Evolutionary conservation across 1,140 invertebrate genomes (phyloP), one percentile per base, ranked within the genome.

Genomic region (Mylabris phalerata): DNA sequence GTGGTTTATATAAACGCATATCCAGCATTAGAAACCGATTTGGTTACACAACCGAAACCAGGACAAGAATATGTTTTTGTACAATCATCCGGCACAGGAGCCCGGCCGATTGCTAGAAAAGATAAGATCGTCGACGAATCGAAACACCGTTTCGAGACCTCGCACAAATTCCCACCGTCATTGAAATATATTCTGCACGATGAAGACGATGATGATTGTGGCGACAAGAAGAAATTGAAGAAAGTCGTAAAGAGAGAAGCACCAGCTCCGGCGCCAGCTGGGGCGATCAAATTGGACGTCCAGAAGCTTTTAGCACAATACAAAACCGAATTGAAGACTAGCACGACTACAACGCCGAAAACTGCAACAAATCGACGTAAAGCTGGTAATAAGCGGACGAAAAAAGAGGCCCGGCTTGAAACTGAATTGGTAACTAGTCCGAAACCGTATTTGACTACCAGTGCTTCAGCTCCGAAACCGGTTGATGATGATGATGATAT

Each of bases 21-120:
- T 42, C 41, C 47, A n/a, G 11, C 41, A 42, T 42, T 42, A 11
- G 68, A 70, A 55, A 48, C 61, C 9, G 50, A 68, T 41, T 6
- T 70, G 3, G 62, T 68, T 19, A 68, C 64, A 10, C 58, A 70
- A 65, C 65, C 71, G 10, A 64, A 69, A 64, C 67, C 69, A 1
- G 69, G 67, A 9, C 63, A 72, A 54, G 70, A 74, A 59, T 73
- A 65, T 50, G 71, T 73, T 9, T 73, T 66, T 50, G 63, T 73
- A 32, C 71, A 73, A 45, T 65, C 67, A 11, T 59, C 66, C 3
- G 61, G 52, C 19, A 52, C 63, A 6, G 64, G 64, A 26, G 62
- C 70, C 3, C 59, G 63, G 42, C 65, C 70, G 3, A 66, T 71
- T 13, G 55, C 62, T 9, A 62, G 65, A 45, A 71, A 74, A 58